A percentile compares a stretch with the other conserved stretches of the same genome.
Evolutionary conservation across 2,113 vertebrate species (phyloP).

Genomic region (Cavia porcellus): DNA sequence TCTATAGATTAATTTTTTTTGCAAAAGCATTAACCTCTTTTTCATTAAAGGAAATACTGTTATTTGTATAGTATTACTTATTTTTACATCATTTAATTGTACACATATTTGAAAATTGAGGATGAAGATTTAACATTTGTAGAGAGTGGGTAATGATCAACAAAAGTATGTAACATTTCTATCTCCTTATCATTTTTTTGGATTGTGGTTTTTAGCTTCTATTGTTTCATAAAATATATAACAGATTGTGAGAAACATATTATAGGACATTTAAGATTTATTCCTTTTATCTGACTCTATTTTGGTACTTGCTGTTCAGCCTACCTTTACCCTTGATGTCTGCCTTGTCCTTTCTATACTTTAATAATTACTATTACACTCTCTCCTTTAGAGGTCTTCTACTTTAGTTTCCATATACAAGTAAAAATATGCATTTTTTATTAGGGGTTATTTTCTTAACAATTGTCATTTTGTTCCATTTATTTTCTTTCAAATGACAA

Average conservation of each 20-base stretch:
- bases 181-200: neutral
- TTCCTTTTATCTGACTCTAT: neutral
- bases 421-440: neutral
- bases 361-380: neutral
- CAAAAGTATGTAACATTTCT: neutral
- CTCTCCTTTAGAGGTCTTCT: neutral
- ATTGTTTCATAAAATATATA: neutral
- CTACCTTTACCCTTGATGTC: neutral
- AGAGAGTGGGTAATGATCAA: neutral
- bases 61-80: neutral
- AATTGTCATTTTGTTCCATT: neutral
- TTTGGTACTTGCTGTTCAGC: neutral
- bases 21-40: neutral
- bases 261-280: neutral
- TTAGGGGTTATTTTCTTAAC: neutral
- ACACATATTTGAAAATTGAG: neutral
- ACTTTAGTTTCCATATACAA: neutral
- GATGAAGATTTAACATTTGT: neutral
- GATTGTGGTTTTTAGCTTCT: neutral
- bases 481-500: neutral
- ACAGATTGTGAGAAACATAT: neutral
- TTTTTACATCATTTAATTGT: neutral
- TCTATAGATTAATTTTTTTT: neutral
- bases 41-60: neutral
- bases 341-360: neutral